phyloP scores from a whole-genome alignment of 2,797 vertebrate species.

The Alosa sapidissima region DNA sequence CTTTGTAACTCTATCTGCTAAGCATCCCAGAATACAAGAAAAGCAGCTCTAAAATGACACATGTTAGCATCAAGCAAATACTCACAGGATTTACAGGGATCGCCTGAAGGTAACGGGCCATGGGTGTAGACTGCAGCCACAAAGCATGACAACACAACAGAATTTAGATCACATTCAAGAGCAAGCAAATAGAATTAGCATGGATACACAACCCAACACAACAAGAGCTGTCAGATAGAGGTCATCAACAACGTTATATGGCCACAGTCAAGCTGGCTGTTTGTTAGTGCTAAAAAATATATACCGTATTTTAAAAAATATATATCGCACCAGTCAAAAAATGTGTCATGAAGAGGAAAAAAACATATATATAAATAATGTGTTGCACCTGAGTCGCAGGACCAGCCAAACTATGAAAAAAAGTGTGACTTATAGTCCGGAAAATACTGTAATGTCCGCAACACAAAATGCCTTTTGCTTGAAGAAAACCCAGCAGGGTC shows the following conservation, averaged over 20 bases:
- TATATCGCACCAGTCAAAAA: too few relatives aligned
- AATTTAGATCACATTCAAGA: constrained; percentile 38
- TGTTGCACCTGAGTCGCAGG: too few relatives aligned
- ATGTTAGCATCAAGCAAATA: background rate
- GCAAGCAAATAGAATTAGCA: constrained; percentile 43
- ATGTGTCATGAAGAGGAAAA: too few relatives aligned
- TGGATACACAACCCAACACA: constrained; percentile 2
- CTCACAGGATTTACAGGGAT: background rate
- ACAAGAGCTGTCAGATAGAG: constrained; percentile 38
- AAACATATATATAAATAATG: too few relatives aligned
- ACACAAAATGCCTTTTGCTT: too few relatives aligned
- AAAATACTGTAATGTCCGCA: too few relatives aligned
- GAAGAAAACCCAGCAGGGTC: too few relatives aligned
- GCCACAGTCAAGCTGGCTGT: constrained; percentile 38
- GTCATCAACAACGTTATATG: constrained; percentile 50
- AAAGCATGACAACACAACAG: constrained; percentile 28
- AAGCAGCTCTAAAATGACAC: background rate
- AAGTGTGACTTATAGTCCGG: too few relatives aligned
- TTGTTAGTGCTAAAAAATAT: constrained; percentile 31
- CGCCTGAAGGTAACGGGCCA: background rate
- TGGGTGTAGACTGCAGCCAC: background rate
- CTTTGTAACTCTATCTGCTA: background rate
- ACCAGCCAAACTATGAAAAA: too few relatives aligned
- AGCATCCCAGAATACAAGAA: background rate
- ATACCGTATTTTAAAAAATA: too few relatives aligned